Evolutionary conservation across 2,113 vertebrate genomes (phyloP), one percentile per base, ranked within the genome.

Genomic region (Crotalus horridus): DNA sequence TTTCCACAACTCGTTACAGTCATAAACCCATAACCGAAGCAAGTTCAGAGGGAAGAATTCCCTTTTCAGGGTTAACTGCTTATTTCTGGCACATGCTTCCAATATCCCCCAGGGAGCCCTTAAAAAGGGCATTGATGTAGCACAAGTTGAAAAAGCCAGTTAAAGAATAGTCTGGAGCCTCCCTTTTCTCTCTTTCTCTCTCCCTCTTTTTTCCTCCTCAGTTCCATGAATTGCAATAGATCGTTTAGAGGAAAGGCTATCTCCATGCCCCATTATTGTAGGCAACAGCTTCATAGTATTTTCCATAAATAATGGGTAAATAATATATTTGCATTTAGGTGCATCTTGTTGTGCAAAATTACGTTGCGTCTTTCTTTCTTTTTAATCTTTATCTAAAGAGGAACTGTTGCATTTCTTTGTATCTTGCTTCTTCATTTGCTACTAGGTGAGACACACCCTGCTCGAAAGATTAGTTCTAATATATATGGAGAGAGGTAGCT

Each of bases 11-110:
- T 96, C 46, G 0, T 96, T 96, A 95, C 93, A 96, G 94, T 94
- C 90, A 97, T 95, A 96, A 97, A 97, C 95, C 92, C 95, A 95
- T 96, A 96, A 95, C 95, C 92, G 91, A 93, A 92, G 90, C 90
- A 96, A 93, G 95, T 95, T 95, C 90, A 94, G 88, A 74, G 64
- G 93, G 92, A 92, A 96, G 53, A 95, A 94, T 91, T 95, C 89
- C 92, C 87, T 96, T 95, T 88, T 93, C 94, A 92, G 90, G 81
- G 95, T 96, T 96, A 96, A 95, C 93, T 95, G 93, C 94, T 97
- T 95, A 92, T 95, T 96, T 96, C 94, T 96, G 95, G 93, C 93
- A 95, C 11, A 0, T 92, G 90, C 89, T 95, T 92, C 91, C 87
- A 91, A 89, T 93, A 88, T 93, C 74, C 86, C 86, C 88, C 56